These are phyloP conservation scores for Bettongia penicillata DNA, from an alignment of 2,113 vertebrate species.

Conservation along the genomic window DNA sequence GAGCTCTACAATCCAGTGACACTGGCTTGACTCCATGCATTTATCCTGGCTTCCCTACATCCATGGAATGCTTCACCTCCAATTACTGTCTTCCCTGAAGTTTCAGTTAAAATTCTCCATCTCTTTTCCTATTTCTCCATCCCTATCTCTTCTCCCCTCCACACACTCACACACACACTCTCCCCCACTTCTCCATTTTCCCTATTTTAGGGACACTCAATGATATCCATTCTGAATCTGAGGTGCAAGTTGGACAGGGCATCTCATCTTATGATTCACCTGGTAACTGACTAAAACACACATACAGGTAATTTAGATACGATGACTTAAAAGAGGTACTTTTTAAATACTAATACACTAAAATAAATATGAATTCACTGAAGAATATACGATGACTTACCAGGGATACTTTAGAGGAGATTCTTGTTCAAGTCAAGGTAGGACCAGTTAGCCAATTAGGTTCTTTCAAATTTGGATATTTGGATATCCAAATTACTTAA, in stretches of 20 bases:
- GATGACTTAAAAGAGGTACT: too few species aligned
- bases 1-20: not conserved
- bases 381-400: not conserved
- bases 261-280: too few species aligned
- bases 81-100: not conserved
- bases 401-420: not conserved
- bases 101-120: not conserved
- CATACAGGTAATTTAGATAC: too few species aligned
- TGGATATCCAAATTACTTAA: not conserved
- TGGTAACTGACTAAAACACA: too few species aligned
- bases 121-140: not conserved
- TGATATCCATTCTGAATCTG: too few species aligned
- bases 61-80: not conserved
- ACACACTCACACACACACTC: too few species aligned
- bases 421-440: not conserved
- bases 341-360: too few species aligned
- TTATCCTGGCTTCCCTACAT: not conserved
- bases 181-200: not conserved
- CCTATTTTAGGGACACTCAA: too few species aligned
- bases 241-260: too few species aligned
- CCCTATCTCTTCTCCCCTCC: not conserved
- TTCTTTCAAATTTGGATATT: not conserved
- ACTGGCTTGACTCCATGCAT: not conserved
- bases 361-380: not conserved
- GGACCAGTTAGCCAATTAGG: not conserved